phyloP scores from a whole-genome alignment of 92 coral and sea anemone species.

The Blastomussa wellsi region DNA sequence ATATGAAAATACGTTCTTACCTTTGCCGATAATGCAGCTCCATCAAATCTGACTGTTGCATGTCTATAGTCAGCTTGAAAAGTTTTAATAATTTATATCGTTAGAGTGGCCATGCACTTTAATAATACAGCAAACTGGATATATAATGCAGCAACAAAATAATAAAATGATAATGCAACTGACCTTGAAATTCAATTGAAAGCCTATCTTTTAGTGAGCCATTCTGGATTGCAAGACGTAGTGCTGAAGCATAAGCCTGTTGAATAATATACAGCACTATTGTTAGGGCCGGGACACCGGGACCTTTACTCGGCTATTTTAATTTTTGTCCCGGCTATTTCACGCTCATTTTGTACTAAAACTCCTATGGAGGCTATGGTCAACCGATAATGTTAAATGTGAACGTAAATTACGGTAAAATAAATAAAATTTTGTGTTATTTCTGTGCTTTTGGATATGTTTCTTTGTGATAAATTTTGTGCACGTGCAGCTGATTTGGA shows the following conservation, averaged over 20 bases:
- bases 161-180: not conserved
- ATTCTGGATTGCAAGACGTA: conserved; percentile 74
- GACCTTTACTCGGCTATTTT: too few relatives aligned
- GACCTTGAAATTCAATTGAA: conserved; percentile 99
- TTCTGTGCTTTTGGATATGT: too few relatives aligned
- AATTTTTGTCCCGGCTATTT: too few relatives aligned
- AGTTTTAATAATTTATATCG: not conserved
- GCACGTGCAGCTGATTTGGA: too few relatives aligned
- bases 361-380: conserved; percentile 11
- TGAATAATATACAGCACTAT: not conserved
- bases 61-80: conserved; percentile 88
- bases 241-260: conserved; percentile 79
- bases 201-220: conserved; percentile 91
- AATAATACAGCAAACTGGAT: not conserved
- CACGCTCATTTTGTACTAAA: too few relatives aligned
- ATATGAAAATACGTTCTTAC: conserved; percentile 31
- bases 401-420: not conserved
- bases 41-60: conserved; percentile 94
- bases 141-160: too few relatives aligned
- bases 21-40: conserved; percentile 88
- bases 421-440: too few relatives aligned
- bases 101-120: not conserved
- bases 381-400: conserved; percentile 5
- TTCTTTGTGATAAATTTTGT: too few relatives aligned
- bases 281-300: too few relatives aligned